Conservation (phyloP, 2,888 invertebrate species). For the Metallyticus violacea region DNA sequence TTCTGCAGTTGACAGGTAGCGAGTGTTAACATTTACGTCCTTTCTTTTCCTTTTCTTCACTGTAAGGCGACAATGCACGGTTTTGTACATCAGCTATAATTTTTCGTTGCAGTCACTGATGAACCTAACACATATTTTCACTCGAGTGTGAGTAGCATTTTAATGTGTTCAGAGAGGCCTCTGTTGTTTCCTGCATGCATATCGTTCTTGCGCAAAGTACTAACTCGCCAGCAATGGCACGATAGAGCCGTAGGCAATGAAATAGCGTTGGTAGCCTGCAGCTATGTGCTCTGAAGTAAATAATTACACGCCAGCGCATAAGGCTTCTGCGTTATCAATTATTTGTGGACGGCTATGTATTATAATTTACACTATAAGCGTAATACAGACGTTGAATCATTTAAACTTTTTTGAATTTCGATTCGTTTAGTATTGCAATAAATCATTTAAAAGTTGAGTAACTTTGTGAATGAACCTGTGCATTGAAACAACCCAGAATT, state of each 20-base stretch:
- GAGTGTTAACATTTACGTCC: too few species aligned
- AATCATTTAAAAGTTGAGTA: background rate
- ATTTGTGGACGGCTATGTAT: background rate
- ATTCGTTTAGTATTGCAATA: background rate
- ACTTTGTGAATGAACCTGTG: background rate
- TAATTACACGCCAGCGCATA: background rate
- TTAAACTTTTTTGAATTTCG: background rate
- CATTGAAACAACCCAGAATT: background rate
- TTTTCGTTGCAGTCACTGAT: too few species aligned
- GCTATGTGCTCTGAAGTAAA: background rate
- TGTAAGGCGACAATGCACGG: too few species aligned
- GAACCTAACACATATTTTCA: too few species aligned
- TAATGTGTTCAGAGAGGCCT: background rate
- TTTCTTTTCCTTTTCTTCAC: too few species aligned
- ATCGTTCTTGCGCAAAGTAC: background rate
- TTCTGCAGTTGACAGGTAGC: too few species aligned
- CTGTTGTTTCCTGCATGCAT: background rate
- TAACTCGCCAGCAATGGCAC: background rate
- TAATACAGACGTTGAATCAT: background rate
- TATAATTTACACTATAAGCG: background rate
- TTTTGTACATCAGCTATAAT: too few species aligned
- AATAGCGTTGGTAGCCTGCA: background rate
- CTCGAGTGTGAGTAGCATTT: background rate
- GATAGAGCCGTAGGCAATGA: background rate
- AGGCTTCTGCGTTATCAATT: background rate